These are phyloP conservation scores for Podabrus alpinus DNA, from an alignment of 2,888 invertebrate species.

Conservation along the genomic window DNA sequence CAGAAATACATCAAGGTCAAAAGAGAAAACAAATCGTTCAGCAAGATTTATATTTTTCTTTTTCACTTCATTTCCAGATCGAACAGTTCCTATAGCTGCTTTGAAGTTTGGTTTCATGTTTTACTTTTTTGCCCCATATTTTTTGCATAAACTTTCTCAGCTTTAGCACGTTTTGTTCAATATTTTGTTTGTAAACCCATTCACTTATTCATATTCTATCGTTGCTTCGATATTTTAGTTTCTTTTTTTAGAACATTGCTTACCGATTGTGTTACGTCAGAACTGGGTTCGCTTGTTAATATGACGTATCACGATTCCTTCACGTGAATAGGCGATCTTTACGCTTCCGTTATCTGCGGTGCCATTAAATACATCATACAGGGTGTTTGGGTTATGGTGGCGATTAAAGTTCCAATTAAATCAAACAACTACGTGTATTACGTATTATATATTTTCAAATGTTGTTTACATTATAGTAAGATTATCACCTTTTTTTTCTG, in stretches of 20 bases:
- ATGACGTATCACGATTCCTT: constrained; percentile 28
- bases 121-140: background rate
- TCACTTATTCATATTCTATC: background rate
- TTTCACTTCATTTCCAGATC: no score
- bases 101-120: background rate
- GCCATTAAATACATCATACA: constrained; percentile 7
- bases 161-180: background rate
- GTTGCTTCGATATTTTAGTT: background rate
- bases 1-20: no score
- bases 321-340: constrained; percentile 32
- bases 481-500: background rate
- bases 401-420: constrained; percentile 10
- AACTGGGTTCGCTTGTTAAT: constrained; percentile 11
- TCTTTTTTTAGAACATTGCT: background rate
- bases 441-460: background rate
- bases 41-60: no score
- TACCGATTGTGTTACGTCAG: constrained; percentile 22
- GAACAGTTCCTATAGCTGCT: no score
- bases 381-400: constrained; percentile 22
- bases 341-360: constrained; percentile 27
- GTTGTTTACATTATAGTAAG: background rate
- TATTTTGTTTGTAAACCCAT: background rate
- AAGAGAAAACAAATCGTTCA: no score
- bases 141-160: background rate
- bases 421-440: background rate